Evolutionary conservation across 1,140 invertebrate genomes (phyloP).

Genomic region (Brachionus rubens): DNA sequence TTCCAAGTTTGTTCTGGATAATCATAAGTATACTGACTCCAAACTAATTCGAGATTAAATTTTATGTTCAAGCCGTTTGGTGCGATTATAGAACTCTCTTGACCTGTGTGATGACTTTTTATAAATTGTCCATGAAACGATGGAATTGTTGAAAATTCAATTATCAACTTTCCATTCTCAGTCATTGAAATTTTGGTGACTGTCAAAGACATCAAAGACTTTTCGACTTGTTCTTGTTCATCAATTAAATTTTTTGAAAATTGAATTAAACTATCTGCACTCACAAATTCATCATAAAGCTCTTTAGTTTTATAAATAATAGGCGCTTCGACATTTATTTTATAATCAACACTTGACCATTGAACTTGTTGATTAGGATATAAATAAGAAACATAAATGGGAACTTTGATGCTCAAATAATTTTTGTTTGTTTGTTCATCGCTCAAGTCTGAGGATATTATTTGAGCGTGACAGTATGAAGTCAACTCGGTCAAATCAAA

Average conservation of each 20-base stretch:
- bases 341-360: slow-evolving; percentile 61
- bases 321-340: slow-evolving; percentile 61
- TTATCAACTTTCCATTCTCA: slow-evolving; percentile 6
- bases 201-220: slow-evolving; percentile 59
- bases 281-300: slow-evolving; percentile 49
- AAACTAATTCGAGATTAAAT: slow-evolving; percentile 60
- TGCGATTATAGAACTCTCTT: slow-evolving; percentile 53
- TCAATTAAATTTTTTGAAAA: neutral
- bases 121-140: slow-evolving; percentile 58
- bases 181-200: slow-evolving; percentile 60
- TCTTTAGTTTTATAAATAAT: slow-evolving; percentile 61
- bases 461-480: slow-evolving; percentile 59
- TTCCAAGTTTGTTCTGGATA: slow-evolving; percentile 62
- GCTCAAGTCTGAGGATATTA: slow-evolving; percentile 59
- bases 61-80: slow-evolving; percentile 53
- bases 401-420: slow-evolving; percentile 60
- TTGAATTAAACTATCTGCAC: slow-evolving; percentile 57
- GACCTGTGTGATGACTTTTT: slow-evolving; percentile 53
- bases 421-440: slow-evolving; percentile 56
- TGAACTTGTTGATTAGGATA: slow-evolving; percentile 57
- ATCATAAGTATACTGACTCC: slow-evolving; percentile 62
- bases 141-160: slow-evolving; percentile 21
- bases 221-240: slow-evolving; percentile 49
- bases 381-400: slow-evolving; percentile 62
- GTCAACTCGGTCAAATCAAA: slow-evolving; percentile 62